These are phyloP conservation scores for Limonius californicus DNA, from an alignment of 1,140 invertebrate genomes.

Conservation along the genomic window DNA sequence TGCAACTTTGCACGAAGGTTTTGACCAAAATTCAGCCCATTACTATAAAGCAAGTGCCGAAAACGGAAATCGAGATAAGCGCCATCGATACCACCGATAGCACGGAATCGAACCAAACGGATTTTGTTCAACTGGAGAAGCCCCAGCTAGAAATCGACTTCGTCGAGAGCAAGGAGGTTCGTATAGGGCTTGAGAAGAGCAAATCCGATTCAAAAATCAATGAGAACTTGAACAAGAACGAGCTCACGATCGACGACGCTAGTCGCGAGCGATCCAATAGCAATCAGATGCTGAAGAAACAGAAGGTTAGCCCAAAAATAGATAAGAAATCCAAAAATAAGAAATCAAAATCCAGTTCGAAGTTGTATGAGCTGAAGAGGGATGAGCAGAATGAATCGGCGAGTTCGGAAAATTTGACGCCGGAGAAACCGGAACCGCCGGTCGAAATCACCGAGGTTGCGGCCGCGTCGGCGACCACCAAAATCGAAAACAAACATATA, in stretches of 20 bases:
- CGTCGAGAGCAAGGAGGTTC: constrained; percentile 12
- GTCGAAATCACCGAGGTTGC: neutral
- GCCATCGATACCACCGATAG: neutral
- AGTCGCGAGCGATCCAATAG: constrained; percentile 44
- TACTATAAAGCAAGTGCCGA: constrained; percentile 27
- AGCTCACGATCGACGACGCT: constrained; percentile 39
- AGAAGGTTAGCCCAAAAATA: constrained; percentile 50
- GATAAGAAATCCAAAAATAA: constrained; percentile 52
- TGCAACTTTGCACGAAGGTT: constrained; percentile 71
- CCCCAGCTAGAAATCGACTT: neutral
- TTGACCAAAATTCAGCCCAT: constrained; percentile 70
- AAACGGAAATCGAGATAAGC: constrained; percentile 16
- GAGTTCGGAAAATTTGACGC: neutral
- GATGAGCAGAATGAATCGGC: constrained; percentile 37
- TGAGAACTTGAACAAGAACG: constrained; percentile 55
- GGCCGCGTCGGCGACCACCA: constrained; percentile 10
- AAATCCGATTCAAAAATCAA: constrained; percentile 64
- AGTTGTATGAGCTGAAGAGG: constrained; percentile 51
- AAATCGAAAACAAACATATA: constrained; percentile 44
- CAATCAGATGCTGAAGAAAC: constrained; percentile 47
- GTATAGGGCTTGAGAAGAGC: constrained; percentile 55
- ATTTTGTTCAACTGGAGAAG: neutral
- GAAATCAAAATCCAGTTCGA: constrained; percentile 54
- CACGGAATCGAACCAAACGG: neutral
- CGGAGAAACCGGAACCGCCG: neutral